Evolutionary conservation across 2,888 invertebrate species (phyloP).

Genomic region (Conistra vaccinii): DNA sequence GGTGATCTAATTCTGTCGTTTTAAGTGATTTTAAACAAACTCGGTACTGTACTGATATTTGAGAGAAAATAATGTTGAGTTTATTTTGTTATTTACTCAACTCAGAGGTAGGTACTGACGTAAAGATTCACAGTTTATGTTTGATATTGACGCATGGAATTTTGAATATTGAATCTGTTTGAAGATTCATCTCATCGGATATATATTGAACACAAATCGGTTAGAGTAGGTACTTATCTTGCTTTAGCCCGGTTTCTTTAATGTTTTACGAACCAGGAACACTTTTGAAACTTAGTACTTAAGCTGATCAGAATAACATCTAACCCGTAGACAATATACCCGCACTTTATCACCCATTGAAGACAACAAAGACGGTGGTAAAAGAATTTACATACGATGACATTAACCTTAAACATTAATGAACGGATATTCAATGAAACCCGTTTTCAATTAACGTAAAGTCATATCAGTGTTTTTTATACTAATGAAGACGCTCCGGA

Average conservation of each 20-base stretch:
- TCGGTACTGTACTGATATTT: conserved; percentile 28
- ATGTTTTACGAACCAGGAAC: neutral
- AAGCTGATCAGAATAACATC: neutral
- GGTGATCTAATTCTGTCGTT: conserved; percentile 63
- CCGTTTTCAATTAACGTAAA: conserved; percentile 27
- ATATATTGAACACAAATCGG: neutral
- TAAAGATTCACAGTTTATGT: conserved; percentile 51
- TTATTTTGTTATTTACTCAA: conserved; percentile 51
- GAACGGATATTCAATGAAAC: conserved; percentile 51
- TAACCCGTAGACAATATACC: conserved; percentile 16
- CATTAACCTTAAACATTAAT: conserved; percentile 34
- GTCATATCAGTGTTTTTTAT: conserved; percentile 29
- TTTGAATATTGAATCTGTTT: conserved; percentile 17
- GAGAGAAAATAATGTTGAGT: conserved; percentile 31
- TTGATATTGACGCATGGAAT: conserved; percentile 28
- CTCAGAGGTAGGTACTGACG: conserved; percentile 34
- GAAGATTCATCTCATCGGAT: conserved; percentile 11
- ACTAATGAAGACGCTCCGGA: conserved; percentile 30
- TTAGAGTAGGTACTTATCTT: neutral
- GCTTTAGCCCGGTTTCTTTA: neutral
- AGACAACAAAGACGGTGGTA: conserved; percentile 4
- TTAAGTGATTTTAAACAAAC: conserved; percentile 51
- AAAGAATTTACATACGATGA: conserved; percentile 22
- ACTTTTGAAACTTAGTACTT: neutral
- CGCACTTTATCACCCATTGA: conserved; percentile 11